Conservation (phyloP, 2,888 invertebrate genomes). For the Aromia moschata region DNA sequence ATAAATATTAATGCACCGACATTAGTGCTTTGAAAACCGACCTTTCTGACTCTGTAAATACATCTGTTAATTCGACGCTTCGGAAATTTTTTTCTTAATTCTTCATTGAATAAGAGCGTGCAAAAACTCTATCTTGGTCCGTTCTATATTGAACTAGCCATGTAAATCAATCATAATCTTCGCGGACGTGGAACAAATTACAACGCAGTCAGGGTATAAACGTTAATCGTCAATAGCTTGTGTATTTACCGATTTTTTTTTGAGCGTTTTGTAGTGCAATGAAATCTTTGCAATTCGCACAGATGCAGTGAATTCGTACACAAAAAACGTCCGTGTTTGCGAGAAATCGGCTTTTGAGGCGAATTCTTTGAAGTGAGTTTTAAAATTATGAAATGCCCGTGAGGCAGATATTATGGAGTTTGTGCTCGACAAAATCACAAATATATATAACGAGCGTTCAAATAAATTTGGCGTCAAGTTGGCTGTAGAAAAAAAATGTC, state of each 20-base stretch:
- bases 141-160: background rate
- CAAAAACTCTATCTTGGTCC: no score
- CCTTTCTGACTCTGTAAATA: background rate
- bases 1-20: background rate
- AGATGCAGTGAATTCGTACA: constrained; percentile 37
- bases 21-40: background rate
- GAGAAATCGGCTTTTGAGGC: constrained; percentile 9
- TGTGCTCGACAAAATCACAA: no score
- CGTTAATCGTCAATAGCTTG: constrained; percentile 42
- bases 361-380: background rate
- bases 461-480: no score
- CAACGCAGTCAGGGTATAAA: constrained; percentile 31
- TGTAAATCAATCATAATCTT: background rate
- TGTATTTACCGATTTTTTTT: constrained; percentile 36
- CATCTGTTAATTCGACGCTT: background rate
- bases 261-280: constrained; percentile 36
- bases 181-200: constrained; percentile 23
- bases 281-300: constrained; percentile 37
- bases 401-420: no score
- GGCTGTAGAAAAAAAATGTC: no score
- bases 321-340: constrained; percentile 15
- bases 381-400: no score
- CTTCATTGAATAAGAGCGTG: no score
- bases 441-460: no score
- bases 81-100: background rate